These are phyloP conservation scores for Orthosia incerta DNA, from an alignment of 2,888 invertebrate species.

Conservation along the genomic window DNA sequence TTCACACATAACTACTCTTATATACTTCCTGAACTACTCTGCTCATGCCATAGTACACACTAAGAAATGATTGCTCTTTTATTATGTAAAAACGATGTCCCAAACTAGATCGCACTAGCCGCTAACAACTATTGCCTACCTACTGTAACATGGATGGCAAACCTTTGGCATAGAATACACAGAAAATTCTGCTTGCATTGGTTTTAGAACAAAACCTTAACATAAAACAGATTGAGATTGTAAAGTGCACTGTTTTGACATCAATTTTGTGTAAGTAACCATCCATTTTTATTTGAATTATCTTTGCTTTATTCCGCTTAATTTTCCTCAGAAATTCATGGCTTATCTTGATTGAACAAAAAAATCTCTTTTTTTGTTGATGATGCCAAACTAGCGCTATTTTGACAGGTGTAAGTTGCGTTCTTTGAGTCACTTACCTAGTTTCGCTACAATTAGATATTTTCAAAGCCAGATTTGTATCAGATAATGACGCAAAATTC, in stretches of 20 bases:
- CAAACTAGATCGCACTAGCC: conserved; percentile 21
- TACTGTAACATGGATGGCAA: neutral
- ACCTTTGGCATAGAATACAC: neutral
- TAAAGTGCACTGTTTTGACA: no score
- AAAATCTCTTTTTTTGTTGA: neutral
- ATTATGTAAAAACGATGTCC: conserved; percentile 13
- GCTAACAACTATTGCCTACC: neutral
- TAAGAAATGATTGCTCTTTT: conserved; percentile 18
- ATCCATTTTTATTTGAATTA: no score
- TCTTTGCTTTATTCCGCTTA: no score
- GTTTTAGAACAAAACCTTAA: no score
- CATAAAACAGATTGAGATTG: no score
- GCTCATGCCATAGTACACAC: neutral
- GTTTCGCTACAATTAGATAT: no score
- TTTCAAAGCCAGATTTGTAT: neutral
- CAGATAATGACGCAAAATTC: neutral
- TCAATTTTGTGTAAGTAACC: neutral
- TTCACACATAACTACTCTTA: neutral
- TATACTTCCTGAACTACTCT: no score
- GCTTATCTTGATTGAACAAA: neutral
- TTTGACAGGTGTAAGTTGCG: neutral
- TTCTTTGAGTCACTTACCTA: no score
- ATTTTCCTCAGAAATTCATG: neutral
- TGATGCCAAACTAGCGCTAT: neutral
- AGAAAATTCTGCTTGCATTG: neutral